These are phyloP conservation scores for Oxyteleia sp. DNA, from an alignment of 2,888 invertebrate genomes.

Conservation along the genomic window DNA sequence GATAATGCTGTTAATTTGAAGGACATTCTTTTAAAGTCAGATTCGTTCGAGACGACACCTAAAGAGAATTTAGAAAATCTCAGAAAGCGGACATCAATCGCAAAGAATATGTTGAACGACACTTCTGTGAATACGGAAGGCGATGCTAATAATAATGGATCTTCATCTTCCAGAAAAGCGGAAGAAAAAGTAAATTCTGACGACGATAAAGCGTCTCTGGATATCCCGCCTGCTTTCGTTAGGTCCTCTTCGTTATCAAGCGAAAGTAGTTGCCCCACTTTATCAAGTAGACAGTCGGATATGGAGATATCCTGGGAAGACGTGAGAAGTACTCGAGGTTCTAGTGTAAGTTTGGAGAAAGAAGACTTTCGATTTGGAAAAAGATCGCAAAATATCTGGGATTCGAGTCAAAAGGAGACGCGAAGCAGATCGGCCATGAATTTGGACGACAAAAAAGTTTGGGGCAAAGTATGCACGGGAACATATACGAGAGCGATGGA, in stretches of 20 bases:
- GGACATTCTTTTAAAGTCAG: slow-evolving; percentile 83
- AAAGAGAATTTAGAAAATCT: slow-evolving; percentile 85
- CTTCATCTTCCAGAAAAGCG: slow-evolving; percentile 67
- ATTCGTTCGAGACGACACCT: slow-evolving; percentile 79
- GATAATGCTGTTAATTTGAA: slow-evolving; percentile 83
- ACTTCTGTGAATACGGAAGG: slow-evolving; percentile 49
- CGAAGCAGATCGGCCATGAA: slow-evolving; percentile 62
- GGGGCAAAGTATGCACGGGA: slow-evolving; percentile 87
- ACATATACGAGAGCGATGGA: slow-evolving; percentile 88
- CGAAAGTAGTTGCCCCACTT: slow-evolving; percentile 84
- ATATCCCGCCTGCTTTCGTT: slow-evolving; percentile 79
- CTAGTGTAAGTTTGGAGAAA: slow-evolving; percentile 77
- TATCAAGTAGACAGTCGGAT: slow-evolving; percentile 83
- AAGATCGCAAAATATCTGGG: slow-evolving; percentile 55
- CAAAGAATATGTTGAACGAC: slow-evolving; percentile 84
- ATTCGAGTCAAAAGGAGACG: slow-evolving; percentile 49
- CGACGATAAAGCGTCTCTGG: slow-evolving; percentile 75
- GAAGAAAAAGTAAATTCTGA: slow-evolving; percentile 30
- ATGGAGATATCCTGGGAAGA: slow-evolving; percentile 84
- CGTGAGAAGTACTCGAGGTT: slow-evolving; percentile 74
- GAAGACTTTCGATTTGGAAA: slow-evolving; percentile 58
- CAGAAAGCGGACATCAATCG: slow-evolving; percentile 83
- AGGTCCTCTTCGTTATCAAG: slow-evolving; percentile 83
- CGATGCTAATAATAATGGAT: slow-evolving; percentile 75
- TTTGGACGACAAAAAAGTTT: slow-evolving; percentile 81